Conservation (phyloP, 2,113 vertebrate species). For the Microtus montanus region DNA sequence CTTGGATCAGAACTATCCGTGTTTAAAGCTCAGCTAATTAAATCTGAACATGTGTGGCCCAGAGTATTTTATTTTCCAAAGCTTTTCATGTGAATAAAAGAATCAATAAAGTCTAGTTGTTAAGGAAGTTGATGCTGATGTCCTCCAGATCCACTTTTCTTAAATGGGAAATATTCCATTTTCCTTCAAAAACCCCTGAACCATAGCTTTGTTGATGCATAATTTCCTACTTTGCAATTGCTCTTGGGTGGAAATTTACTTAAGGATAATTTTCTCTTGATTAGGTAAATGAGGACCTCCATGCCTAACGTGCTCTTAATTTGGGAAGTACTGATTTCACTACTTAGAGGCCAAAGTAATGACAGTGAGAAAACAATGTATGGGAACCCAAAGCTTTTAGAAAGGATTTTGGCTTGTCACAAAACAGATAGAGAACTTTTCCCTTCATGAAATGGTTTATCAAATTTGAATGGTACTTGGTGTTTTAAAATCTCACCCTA, state of each 20-base stretch:
- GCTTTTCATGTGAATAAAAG: background rate
- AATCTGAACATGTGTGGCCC: background rate
- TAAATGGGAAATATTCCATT: background rate
- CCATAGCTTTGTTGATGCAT: constrained; percentile 11
- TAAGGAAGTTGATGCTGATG: background rate
- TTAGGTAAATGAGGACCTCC: constrained; percentile 49
- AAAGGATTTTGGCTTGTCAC: background rate
- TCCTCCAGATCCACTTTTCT: background rate
- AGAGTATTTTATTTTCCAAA: background rate
- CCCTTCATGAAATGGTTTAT: background rate
- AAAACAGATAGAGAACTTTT: background rate
- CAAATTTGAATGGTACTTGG: background rate
- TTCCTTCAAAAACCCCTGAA: background rate
- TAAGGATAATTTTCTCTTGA: constrained; percentile 64
- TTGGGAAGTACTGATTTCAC: constrained; percentile 29
- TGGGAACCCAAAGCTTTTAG: background rate
- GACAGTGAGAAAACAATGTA: background rate
- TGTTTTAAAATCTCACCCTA: background rate
- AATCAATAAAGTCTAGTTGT: background rate
- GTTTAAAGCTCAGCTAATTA: background rate
- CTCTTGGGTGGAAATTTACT: constrained; percentile 39
- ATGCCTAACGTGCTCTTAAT: background rate
- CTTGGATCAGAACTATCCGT: background rate
- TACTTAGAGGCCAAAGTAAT: constrained; percentile 14
- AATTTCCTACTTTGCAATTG: constrained; percentile 44